These are phyloP conservation scores for Zapus hudsonius DNA, from an alignment of 2,113 vertebrate genomes.

Conservation along the genomic window DNA sequence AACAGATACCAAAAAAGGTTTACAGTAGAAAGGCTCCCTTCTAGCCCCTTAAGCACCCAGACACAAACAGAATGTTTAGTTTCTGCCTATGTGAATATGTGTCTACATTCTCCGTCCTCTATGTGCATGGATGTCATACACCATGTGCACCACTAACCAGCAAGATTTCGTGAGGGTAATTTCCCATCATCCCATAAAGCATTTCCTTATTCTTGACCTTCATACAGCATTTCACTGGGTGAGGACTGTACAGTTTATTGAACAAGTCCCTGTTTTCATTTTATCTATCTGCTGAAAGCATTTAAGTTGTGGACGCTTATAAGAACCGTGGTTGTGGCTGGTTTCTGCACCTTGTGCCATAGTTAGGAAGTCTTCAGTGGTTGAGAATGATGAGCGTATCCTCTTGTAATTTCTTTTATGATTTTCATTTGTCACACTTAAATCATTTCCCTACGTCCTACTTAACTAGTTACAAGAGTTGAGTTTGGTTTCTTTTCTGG, in stretches of 20 bases:
- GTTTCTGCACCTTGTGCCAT: neutral
- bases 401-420: neutral
- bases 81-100: neutral
- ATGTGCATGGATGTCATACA: neutral
- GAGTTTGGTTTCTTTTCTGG: neutral
- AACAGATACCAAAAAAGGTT: neutral
- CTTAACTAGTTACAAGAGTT: neutral
- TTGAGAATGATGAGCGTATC: neutral
- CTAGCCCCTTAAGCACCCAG: neutral
- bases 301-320: neutral
- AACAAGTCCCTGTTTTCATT: neutral
- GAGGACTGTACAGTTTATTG: neutral
- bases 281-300: neutral
- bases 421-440: neutral
- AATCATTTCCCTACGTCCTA: neutral
- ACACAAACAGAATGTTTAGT: neutral
- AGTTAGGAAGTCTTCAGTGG: neutral
- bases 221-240: neutral
- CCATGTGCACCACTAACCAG: too few relatives aligned
- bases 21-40: neutral
- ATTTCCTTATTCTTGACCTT: neutral
- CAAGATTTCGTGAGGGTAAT: slow-evolving; percentile 7
- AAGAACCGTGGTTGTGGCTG: neutral
- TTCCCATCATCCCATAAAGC: neutral
- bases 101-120: neutral